Base-by-base conservation (phyloP, 2,113 vertebrate species). In the Phrynosoma blainvillii region DNA sequence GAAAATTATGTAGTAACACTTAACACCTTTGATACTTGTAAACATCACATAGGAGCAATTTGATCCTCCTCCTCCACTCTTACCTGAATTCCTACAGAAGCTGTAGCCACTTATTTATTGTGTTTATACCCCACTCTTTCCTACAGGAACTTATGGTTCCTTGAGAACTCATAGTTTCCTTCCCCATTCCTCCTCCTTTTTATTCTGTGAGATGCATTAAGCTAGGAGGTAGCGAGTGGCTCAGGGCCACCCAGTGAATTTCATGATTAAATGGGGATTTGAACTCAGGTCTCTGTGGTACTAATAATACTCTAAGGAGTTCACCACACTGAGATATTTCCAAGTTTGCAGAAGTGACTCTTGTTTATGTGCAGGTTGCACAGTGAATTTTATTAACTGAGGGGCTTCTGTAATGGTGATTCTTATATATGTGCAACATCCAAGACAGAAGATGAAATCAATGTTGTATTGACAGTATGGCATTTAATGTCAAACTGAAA, bases 1-100 rank as follows among this genome's bases (percentile, higher is more conserved):
- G 47, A 68, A 75, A 86, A 75, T 47, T 54, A 47, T 88, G 84
- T 88, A 87, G 90, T 89, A 88, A 84, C 79, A 90, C 65, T 42
- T 36, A 52, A 30, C 20, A 32, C 75, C 40, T 76, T 40, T 56
- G 56, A 25, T n/a, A 79, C 20, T 59, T 59, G n/a, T 14, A 71
- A 56, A 27, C 23, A 56, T 8, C 18, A 21, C 10, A 66, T 9
- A 74, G n/a, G n/a, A 36, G 42, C 25, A n/a, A 32, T 81, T 40
- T 42, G n/a, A 73, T 14, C 2, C 11, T n/a, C 20, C 30, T 27
- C 21, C n/a, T 54, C 23, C 5, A 14, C 23, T 32, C 10, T 84
- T 36, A 62, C 9, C 27, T 65, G 32, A 62, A 16, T 85, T 13
- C 23, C 13, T 76, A 36, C 56, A 32, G 12, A 30, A 4, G 6